phyloP scores from a whole-genome alignment of 35 echinoderm and acorn worm genomes.

The Heliocidaris erythrogramma region DNA sequence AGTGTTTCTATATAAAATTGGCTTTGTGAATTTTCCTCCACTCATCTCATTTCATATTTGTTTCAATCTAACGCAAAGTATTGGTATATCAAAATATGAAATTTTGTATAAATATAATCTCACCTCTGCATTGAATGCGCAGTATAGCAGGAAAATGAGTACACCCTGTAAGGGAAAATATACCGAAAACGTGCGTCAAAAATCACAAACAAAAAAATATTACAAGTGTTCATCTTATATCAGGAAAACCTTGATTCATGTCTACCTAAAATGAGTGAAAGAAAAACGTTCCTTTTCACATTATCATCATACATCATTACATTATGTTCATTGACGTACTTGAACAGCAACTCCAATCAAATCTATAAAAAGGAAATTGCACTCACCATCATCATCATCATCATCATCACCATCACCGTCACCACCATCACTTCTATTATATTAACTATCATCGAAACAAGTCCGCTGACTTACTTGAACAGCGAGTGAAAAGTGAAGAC shows the following conservation, averaged over 20 bases:
- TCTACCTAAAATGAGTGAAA: no score
- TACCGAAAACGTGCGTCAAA: no score
- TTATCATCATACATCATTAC: background rate
- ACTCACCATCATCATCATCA: background rate
- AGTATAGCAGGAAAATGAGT: slow-evolving; percentile 30
- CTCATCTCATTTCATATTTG: no score
- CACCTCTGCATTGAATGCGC: slow-evolving; percentile 37
- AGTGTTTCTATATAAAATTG: no score
- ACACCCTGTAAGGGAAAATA: background rate
- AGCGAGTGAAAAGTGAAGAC: no score
- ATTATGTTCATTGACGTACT: background rate
- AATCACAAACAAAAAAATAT: no score
- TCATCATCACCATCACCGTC: background rate
- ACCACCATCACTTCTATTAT: background rate
- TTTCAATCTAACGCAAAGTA: background rate
- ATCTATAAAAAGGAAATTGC: background rate
- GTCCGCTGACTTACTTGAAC: no score
- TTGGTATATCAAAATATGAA: background rate
- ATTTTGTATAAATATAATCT: background rate
- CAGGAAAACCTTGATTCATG: no score
- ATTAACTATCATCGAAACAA: background rate
- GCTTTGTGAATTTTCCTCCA: no score
- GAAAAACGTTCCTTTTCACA: no score
- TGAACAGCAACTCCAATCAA: no score
- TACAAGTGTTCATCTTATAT: no score